These are phyloP conservation scores for Chelonoidis abingdonii DNA, from an alignment of 2,113 vertebrate species.

Conservation along the genomic window DNA sequence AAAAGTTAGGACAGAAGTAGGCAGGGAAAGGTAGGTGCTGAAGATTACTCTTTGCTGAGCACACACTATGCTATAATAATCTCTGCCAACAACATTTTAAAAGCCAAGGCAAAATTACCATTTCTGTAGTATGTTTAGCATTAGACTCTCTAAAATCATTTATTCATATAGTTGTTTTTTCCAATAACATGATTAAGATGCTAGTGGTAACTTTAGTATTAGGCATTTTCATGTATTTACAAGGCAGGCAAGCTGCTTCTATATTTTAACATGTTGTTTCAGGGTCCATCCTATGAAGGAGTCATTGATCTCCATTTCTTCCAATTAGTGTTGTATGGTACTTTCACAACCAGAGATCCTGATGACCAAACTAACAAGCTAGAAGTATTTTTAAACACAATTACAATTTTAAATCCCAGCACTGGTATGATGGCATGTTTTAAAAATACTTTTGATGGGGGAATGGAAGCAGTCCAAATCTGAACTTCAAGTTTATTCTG, in stretches of 20 bases:
- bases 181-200: not conserved
- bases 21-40: not conserved
- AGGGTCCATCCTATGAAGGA: not conserved
- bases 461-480: not conserved
- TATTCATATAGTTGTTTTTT: not conserved
- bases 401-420: not conserved
- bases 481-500: not conserved
- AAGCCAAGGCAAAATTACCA: not conserved
- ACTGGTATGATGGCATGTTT: not conserved
- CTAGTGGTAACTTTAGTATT: not conserved
- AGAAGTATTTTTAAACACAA: not conserved
- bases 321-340: not conserved
- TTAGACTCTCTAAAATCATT: not conserved
- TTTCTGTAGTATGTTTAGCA: not conserved
- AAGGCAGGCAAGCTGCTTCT: not conserved
- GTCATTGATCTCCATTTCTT: fast-evolving
- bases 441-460: not conserved
- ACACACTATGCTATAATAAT: not conserved
- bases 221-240: not conserved
- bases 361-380: not conserved
- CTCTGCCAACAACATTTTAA: not conserved
- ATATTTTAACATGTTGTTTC: not conserved
- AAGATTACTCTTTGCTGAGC: conserved; percentile 1
- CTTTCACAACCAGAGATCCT: not conserved
- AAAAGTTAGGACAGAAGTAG: conserved; percentile 1